A percentile compares a stretch with the other conserved stretches of the same genome.
These are phyloP conservation scores for Coelinius sp. DNA, from an alignment of 2,888 invertebrate species.

Conservation along the genomic window DNA sequence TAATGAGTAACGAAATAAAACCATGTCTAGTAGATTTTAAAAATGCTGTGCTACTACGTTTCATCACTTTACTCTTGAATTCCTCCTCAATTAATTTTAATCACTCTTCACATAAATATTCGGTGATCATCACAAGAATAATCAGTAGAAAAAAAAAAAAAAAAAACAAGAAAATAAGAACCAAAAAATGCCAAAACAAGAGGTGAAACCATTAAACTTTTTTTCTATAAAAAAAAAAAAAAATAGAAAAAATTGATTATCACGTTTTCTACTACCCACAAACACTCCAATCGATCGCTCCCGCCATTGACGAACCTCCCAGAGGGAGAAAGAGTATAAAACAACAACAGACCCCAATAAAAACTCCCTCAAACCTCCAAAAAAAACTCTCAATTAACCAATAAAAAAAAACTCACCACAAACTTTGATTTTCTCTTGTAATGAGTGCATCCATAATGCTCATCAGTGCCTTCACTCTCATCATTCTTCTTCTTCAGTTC, in stretches of 20 bases:
- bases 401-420: conserved; percentile 77
- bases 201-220: background rate
- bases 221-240: background rate
- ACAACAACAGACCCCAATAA: background rate
- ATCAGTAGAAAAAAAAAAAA: background rate
- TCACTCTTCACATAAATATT: background rate
- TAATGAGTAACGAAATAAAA: background rate
- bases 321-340: background rate
- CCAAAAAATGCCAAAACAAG: background rate
- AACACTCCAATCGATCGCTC: conserved; percentile 15
- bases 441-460: conserved; percentile 80
- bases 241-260: background rate
- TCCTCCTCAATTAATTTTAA: background rate
- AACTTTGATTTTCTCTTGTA: conserved; percentile 89
- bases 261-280: background rate
- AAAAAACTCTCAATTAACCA: too few relatives aligned
- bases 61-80: background rate
- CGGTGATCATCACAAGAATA: background rate
- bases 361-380: background rate
- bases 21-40: background rate
- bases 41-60: background rate
- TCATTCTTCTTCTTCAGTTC: conserved; percentile 43
- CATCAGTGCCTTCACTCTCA: conserved; percentile 52
- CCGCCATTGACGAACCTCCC: conserved; percentile 7
- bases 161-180: background rate